Evolutionary conservation across 2,888 invertebrate genomes (phyloP), one percentile per base, ranked within the genome.

Genomic region (Euclidia mi): DNA sequence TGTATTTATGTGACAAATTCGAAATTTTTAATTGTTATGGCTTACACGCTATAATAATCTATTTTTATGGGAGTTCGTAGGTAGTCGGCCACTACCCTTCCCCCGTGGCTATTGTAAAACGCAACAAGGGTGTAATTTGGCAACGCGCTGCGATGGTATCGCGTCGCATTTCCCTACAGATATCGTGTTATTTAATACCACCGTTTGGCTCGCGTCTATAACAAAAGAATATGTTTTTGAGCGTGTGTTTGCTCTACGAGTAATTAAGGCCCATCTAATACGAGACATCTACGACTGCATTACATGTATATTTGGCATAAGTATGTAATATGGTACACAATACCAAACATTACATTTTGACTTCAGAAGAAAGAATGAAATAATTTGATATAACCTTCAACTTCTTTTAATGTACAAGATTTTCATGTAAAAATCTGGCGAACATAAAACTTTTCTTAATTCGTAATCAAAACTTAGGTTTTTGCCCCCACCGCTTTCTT

Each of bases 51-150:
- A 59, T 62, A 56, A 66, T 56, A 56, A 52, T 56, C 53, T 50
- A 67, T 59, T 71, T 72, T 67, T 67, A 64, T 70, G 58, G n/a
- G 60, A 53, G 58, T 70, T 71, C 15, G 56, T 69, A 61, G 64
- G 57, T 57, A 68, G 59, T 65, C 65, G 50, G 55, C 47, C 65
- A 68, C 60, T 67, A 61, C 73, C 71, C 73, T 67, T 50, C 63
- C 66, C 66, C 60, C 38, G 68, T 73, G 79, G 85, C 85, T 87
- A 88, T 89, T 89, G 87, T 89, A 84, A 86, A 89, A 86, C 88
- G 88, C 91, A 88, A 84, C 89, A 82, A 86, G 88, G 89, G 91
- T 89, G 87, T 91, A 91, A 92, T 93, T 94, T 92, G 92, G 92
- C 93, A 91, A 79, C 90, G 85, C 84, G 81, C 78, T 70, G 79